Evolutionary conservation across 1,140 invertebrate genomes (phyloP).

Genomic region (Calliphora vicina): DNA sequence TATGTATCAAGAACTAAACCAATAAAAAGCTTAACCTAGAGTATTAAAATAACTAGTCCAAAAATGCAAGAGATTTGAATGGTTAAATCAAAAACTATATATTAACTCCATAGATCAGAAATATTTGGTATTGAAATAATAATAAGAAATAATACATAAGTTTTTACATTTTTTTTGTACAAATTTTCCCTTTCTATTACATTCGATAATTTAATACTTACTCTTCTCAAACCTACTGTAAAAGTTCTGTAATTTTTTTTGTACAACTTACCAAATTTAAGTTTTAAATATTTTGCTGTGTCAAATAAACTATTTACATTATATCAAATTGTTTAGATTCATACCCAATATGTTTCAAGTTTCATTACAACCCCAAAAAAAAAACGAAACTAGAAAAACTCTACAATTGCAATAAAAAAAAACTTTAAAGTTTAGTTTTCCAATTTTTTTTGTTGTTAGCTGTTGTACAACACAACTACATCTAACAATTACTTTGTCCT

Average conservation of each 20-base stretch:
- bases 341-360: not conserved
- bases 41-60: no score
- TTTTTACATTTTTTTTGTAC: no score
- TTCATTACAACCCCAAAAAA: not conserved
- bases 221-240: no score
- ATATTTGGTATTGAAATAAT: no score
- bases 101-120: no score
- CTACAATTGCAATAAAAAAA: not conserved
- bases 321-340: not conserved
- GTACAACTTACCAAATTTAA: not conserved
- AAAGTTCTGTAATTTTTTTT: not conserved
- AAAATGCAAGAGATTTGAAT: no score
- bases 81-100: no score
- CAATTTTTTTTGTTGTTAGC: not conserved
- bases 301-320: not conserved
- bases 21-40: no score
- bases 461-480: not conserved
- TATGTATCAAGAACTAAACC: no score
- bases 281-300: not conserved
- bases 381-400: not conserved
- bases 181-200: no score
- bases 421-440: not conserved
- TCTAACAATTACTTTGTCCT: not conserved
- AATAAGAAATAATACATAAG: no score
- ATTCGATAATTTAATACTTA: no score